Evolutionary conservation across 2,888 invertebrate species (phyloP).

Genomic region (Amaurobius ferox): DNA sequence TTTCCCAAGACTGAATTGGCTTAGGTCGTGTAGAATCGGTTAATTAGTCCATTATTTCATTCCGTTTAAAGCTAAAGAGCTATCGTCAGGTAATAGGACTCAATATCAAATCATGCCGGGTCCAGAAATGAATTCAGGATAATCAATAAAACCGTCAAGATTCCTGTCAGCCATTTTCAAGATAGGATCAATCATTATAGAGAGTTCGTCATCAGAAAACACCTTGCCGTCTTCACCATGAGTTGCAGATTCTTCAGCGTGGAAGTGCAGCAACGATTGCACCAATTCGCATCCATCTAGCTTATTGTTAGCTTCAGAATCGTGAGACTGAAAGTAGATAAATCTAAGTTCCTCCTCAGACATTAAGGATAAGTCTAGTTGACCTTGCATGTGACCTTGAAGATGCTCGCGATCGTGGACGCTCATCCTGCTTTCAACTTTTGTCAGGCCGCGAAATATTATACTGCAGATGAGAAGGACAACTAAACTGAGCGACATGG

Average conservation of each 20-base stretch:
- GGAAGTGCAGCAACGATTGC: conserved; percentile 92
- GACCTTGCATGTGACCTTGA: conserved; percentile 81
- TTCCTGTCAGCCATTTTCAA: background rate
- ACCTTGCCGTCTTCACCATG: background rate
- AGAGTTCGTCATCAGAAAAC: background rate
- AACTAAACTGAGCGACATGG: too few species aligned
- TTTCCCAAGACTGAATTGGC: too few species aligned
- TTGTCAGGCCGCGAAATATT: too few species aligned
- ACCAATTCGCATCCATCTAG: conserved; percentile 96
- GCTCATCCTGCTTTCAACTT: background rate
- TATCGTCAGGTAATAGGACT: background rate
- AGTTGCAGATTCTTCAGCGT: background rate
- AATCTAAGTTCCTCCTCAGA: conserved; percentile 95
- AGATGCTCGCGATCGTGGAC: background rate
- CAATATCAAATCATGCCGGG: background rate
- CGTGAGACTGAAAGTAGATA: conserved; percentile 99
- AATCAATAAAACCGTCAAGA: background rate
- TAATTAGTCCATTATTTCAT: too few species aligned
- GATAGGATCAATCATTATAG: background rate
- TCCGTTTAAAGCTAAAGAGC: too few species aligned
- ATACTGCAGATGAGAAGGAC: too few species aligned
- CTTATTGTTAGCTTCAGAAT: conserved; percentile 96
- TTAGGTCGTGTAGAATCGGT: too few species aligned
- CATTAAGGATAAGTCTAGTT: conserved; percentile 87
- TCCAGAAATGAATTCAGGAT: background rate